Percentiles rank a stretch among this genome's conserved stretches.
These are phyloP conservation scores for Homalodisca vitripennis DNA, from an alignment of 1,140 invertebrate species.

Conservation along the genomic window DNA sequence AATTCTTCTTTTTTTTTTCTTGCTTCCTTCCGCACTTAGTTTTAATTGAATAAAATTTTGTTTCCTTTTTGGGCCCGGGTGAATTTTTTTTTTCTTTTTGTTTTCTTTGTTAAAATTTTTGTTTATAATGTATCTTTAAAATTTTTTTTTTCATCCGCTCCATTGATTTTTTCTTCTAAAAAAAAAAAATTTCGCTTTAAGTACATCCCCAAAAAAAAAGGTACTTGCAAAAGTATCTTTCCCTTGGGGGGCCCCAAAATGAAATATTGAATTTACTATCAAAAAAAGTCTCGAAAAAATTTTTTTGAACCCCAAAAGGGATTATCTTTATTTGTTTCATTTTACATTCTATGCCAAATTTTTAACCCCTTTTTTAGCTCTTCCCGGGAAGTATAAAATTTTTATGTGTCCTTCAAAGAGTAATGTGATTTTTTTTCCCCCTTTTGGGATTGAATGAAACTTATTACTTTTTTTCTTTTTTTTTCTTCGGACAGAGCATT, in stretches of 20 bases:
- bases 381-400: slow-evolving; percentile 7
- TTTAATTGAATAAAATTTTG: not conserved
- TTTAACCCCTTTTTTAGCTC: not conserved
- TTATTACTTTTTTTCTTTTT: not conserved
- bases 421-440: slow-evolving; percentile 34
- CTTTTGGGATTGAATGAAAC: slow-evolving; percentile 10
- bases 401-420: slow-evolving; percentile 32
- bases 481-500: not conserved
- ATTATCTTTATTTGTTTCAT: not conserved
- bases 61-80: not conserved
- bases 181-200: not conserved
- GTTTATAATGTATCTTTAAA: not conserved
- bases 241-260: not conserved
- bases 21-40: not conserved
- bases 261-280: not conserved
- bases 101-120: not conserved
- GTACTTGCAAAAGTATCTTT: not conserved
- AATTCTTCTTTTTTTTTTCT: not conserved
- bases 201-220: not conserved
- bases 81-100: not conserved
- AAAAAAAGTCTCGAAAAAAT: not conserved
- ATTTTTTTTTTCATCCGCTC: not conserved
- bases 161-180: not conserved
- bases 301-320: not conserved
- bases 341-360: not conserved